Evolutionary conservation across 1,140 invertebrate genomes (phyloP).

Genomic region (Saccostrea cuccullata): DNA sequence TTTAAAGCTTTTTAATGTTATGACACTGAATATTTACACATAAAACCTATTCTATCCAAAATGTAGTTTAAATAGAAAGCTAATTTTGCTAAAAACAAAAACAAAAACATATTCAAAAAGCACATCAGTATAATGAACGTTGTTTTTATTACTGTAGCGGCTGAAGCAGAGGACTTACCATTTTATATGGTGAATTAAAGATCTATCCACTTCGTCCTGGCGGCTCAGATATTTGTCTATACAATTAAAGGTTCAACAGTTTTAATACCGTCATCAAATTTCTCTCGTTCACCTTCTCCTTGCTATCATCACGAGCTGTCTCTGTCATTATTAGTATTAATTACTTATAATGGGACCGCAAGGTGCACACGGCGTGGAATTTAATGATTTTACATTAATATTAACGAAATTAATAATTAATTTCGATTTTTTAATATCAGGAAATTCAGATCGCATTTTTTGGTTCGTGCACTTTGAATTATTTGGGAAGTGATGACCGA

Average conservation of each 20-base stretch:
- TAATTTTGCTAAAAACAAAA: no score
- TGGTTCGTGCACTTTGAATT: neutral
- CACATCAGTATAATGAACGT: no score
- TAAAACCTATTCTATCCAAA: no score
- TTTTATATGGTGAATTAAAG: neutral
- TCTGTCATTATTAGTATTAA: neutral
- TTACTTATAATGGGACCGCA: neutral
- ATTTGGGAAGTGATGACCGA: slow-evolving; percentile 14
- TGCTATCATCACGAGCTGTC: neutral
- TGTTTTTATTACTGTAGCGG: no score
- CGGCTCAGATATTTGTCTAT: neutral
- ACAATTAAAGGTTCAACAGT: neutral
- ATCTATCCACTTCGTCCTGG: slow-evolving; percentile 24
- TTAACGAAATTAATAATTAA: slow-evolving; percentile 25
- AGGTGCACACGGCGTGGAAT: neutral
- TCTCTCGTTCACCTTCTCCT: neutral
- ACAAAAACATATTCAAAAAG: no score
- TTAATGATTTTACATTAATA: slow-evolving; percentile 3
- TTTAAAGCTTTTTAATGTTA: no score
- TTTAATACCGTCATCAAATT: slow-evolving; percentile 31
- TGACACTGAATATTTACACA: no score
- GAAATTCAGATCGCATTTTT: neutral
- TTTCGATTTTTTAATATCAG: slow-evolving; percentile 30
- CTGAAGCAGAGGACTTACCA: neutral
- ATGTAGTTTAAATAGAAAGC: no score